A percentile compares a stretch with the other conserved stretches of the same genome.
These are phyloP conservation scores for Lasius platythorax DNA, from an alignment of 2,888 invertebrate genomes.

Conservation along the genomic window DNA sequence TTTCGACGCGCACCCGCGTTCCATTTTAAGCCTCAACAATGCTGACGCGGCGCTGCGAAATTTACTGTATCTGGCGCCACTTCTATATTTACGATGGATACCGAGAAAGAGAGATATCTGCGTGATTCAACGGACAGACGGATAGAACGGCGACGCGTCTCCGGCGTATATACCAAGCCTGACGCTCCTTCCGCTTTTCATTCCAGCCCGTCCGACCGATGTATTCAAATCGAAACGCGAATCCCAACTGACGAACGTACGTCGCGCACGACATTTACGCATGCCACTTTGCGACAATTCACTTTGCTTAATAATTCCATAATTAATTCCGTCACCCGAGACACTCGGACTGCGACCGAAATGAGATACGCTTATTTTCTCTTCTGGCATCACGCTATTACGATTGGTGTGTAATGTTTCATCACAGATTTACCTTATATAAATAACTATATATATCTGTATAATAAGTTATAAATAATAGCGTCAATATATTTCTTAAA, in stretches of 20 bases:
- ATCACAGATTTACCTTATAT: neutral
- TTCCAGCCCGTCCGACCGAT: conserved; percentile 61
- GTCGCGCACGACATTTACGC: conserved; percentile 55
- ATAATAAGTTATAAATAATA: neutral
- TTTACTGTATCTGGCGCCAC: conserved; percentile 76
- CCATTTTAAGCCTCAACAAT: conserved; percentile 65
- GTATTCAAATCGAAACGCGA: conserved; percentile 71
- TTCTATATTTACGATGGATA: conserved; percentile 74
- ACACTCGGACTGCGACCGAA: conserved; percentile 10
- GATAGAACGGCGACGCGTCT: conserved; percentile 55
- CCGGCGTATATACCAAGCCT: conserved; percentile 48
- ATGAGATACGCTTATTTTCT: neutral
- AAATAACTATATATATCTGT: neutral
- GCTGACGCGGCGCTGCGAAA: conserved; percentile 66
- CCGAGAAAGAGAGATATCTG: conserved; percentile 68
- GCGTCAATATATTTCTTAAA: neutral
- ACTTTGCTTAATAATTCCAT: conserved; percentile 67
- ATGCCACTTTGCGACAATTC: conserved; percentile 45
- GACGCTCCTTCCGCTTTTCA: conserved; percentile 71
- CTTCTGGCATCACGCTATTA: neutral
- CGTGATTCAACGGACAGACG: conserved; percentile 67
- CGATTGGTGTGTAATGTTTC: no score
- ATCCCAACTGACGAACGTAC: conserved; percentile 64
- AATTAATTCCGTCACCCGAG: conserved; percentile 61
- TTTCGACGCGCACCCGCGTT: conserved; percentile 59